A percentile compares a stretch with the other conserved stretches of the same genome.
phyloP scores from a whole-genome alignment of 2,113 vertebrate species.

The Asarcornis scutulata region DNA sequence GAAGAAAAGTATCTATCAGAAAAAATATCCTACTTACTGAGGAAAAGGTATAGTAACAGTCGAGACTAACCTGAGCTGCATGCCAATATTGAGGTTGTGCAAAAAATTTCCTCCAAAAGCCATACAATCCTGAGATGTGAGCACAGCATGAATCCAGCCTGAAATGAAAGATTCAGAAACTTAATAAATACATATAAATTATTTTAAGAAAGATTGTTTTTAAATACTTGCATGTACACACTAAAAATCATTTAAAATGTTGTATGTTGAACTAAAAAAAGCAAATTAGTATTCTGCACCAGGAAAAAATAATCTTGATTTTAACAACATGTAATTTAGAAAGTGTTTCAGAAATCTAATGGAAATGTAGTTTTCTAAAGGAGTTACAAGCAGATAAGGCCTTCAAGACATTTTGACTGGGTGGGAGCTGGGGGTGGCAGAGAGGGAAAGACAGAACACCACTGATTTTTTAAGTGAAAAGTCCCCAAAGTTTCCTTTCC shows the following conservation, averaged over 20 bases:
- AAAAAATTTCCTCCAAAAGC: constrained; percentile 99
- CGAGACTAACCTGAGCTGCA: constrained; percentile 95
- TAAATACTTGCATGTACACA: neutral
- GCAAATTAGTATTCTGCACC: neutral
- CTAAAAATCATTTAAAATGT: neutral
- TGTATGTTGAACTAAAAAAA: neutral
- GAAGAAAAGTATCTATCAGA: neutral
- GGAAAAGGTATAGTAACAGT: neutral
- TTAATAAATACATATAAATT: neutral
- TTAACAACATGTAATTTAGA: neutral
- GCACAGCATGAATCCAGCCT: constrained; percentile 99
- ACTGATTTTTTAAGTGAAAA: neutral
- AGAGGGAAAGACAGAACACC: neutral
- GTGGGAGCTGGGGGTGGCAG: neutral
- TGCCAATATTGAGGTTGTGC: constrained; percentile 99
- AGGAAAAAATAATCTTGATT: neutral
- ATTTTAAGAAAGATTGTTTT: neutral
- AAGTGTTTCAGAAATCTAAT: neutral
- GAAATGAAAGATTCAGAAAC: constrained; percentile 51
- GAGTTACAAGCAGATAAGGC: neutral
- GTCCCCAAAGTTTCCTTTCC: neutral
- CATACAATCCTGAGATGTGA: constrained; percentile 99
- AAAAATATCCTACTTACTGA: constrained; percentile 7
- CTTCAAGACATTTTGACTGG: neutral
- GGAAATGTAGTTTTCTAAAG: neutral